Evolutionary conservation across 2,888 invertebrate species (phyloP), one percentile per base, ranked within the genome.

Genomic region (Hemithea aestivaria): DNA sequence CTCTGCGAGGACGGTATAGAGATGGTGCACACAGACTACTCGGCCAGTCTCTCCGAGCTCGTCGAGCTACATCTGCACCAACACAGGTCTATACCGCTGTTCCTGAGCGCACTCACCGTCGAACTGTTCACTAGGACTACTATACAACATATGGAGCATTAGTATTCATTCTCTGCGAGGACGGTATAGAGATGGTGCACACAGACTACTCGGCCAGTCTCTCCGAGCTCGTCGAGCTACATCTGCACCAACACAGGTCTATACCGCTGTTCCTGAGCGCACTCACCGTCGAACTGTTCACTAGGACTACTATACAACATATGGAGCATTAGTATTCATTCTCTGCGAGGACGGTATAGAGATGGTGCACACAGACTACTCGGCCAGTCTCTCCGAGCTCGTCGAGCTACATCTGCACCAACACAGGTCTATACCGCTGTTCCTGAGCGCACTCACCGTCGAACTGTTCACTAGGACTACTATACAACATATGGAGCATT

Each of bases 241-340:
- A 96, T 67, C 82, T 97, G 11, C 90, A 91, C 36, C 91, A 91
- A 12, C 94, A 95, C 54, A 91, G 93, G 58, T 96, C 96, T 27
- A 93, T 96, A 44, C 97, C 97, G 0, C 91, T 94, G 59, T 97
- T 97, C 79, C 89, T 97, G 1, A 93, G 94, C 58, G 91, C 94
- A 0, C 88, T 97, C 3, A 97, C 97, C 0, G 85, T 94, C 63
- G 94, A 96, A 43, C 88, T 97, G 2, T 96, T 94, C 62, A 91
- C 91, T 44, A 90, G 91, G 48, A 92, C 93, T 48, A 95, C 95
- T 0, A 84, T 85, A 69, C 81, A 78, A 28, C 73, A 41, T 0
- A 33, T 36, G 41, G 36, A 41, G 9, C 35, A 41, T 7, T 41
- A 25, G 22, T 31, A 35, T 10, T 97, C 67, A 91, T 93, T 43